These are phyloP conservation scores for Drosophila nigrodunni DNA, from an alignment of 1,140 invertebrate species.

Conservation along the genomic window DNA sequence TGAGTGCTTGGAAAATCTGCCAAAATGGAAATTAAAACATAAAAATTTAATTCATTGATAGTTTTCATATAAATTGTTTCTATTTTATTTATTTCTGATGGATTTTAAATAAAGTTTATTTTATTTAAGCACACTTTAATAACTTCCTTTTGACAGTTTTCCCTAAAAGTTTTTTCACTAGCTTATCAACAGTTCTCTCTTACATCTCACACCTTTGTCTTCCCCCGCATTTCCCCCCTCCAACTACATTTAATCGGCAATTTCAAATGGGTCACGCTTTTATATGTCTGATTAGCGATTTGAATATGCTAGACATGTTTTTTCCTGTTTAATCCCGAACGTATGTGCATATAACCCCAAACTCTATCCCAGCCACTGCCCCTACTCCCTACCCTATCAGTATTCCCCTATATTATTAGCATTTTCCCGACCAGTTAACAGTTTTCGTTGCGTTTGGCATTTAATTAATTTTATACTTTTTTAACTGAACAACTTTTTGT, in stretches of 20 bases:
- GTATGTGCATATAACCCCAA: neutral
- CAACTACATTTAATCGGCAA: constrained; percentile 50
- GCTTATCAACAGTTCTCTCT: neutral
- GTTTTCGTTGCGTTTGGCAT: constrained; percentile 60
- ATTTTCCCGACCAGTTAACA: constrained; percentile 39
- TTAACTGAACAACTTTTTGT: constrained; percentile 19
- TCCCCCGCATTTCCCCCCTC: neutral
- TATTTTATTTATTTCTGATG: neutral
- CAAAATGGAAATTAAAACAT: neutral
- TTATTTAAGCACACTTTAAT: neutral
- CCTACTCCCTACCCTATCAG: neutral
- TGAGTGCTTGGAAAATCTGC: neutral
- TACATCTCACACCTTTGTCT: constrained; percentile 2
- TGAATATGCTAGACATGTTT: constrained; percentile 57
- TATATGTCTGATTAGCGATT: constrained; percentile 25
- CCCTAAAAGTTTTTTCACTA: neutral
- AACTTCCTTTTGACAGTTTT: constrained; percentile 2
- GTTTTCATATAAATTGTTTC: neutral
- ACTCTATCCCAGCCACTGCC: neutral
- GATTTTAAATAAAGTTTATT: neutral
- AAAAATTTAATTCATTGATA: neutral
- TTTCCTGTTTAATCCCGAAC: constrained; percentile 7
- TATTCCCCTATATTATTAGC: constrained; percentile 47
- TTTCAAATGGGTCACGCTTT: constrained; percentile 69
- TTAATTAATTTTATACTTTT: constrained; percentile 68